Conservation (phyloP, 2,113 vertebrate species). For the Tetrax tetrax region DNA sequence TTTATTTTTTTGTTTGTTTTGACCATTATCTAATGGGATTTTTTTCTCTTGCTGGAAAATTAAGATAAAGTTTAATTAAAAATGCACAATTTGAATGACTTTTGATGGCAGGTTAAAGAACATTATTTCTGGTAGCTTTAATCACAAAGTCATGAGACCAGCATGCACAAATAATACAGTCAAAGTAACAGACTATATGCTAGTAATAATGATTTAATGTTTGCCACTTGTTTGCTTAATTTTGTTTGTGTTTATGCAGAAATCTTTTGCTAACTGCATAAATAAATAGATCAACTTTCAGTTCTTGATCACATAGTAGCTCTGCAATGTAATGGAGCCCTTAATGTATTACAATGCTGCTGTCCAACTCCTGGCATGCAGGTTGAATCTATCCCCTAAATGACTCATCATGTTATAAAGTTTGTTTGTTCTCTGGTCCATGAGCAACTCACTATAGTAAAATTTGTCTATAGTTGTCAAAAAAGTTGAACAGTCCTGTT, state of each 20-base stretch:
- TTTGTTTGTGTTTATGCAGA: background rate
- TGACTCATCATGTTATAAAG: background rate
- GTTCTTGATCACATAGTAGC: background rate
- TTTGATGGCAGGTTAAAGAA: constrained; percentile 10
- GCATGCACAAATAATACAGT: background rate
- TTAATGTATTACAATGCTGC: background rate
- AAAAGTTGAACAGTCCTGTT: background rate
- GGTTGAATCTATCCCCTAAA: background rate
- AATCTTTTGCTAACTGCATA: background rate
- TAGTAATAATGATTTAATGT: background rate
- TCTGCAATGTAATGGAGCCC: background rate
- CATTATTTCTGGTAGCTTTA: background rate
- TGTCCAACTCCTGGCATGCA: background rate
- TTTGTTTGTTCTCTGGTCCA: constrained; percentile 19
- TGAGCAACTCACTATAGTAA: background rate
- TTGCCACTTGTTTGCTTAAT: background rate
- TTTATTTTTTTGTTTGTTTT: background rate
- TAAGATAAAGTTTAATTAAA: constrained; percentile 4
- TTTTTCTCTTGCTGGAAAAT: background rate
- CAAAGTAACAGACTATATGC: background rate
- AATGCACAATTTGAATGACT: background rate
- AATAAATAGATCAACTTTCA: background rate
- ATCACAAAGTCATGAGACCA: background rate
- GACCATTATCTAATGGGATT: background rate
- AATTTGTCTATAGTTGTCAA: background rate